Base-by-base conservation (phyloP, 2,888 invertebrate species). In the Cenopis cana region DNA sequence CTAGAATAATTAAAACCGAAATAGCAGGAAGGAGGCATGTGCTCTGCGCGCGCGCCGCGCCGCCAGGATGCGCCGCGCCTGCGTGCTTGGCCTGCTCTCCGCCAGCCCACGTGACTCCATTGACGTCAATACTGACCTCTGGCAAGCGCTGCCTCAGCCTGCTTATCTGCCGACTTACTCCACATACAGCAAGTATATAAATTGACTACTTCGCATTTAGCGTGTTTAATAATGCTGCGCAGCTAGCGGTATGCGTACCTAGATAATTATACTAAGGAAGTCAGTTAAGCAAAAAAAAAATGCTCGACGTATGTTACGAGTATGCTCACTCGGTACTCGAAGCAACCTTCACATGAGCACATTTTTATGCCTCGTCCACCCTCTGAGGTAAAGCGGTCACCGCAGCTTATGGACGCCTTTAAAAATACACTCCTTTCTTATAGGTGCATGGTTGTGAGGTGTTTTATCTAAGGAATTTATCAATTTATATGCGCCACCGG, bases 41-140 rank as follows among this genome's bases (percentile, higher is more conserved):
- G 50, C 20, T 18, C 49, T 29, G 49, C 41, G 52, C 11, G 64
- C 18, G 41, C 49, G 17, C 46, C 61, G 55, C 68, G 61, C 62
- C 55, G 56, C 18, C 60, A 71, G 70, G 70, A 71, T 71, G 72
- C 72, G 61, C 56, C 29, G 60, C 62, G 46, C 49, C 67, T 72
- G 73, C 77, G 70, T 77, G 76, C 76, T 74, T 66, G 55, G 74
- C 76, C 41, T 54, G 81, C 81, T 67, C 54, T 73, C 75, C 38
- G 64, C 81, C 81, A 83, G 85, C 87, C 94, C 95, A 95, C 95
- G 95, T 95, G 95, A 94, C 87, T 81, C 90, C 90, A 95, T 95
- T 95, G 95, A 95, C 95, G 95, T 95, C 95, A 95, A 95, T 95
- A 89, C 92, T 95, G 95, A 95, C 95, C 95, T 95, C 95, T 95